Conservation (phyloP, 2,888 invertebrate genomes). For the Leptinotarsa juncta region DNA sequence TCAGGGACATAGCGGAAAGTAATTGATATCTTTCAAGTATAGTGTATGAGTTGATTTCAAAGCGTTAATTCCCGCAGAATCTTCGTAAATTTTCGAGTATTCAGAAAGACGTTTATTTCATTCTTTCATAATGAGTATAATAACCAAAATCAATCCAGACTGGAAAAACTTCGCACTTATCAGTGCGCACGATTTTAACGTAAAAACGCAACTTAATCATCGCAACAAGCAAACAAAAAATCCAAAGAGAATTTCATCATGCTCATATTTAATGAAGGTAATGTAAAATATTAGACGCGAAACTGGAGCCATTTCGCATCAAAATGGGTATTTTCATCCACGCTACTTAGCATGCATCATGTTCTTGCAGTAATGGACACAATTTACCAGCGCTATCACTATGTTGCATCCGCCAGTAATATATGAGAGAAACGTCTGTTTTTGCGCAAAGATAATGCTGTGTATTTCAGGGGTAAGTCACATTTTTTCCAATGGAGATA, state of each 20-base stretch:
- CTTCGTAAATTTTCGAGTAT: too few species aligned
- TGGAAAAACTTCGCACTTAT: too few species aligned
- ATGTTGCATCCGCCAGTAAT: slow-evolving; percentile 41
- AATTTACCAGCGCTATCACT: slow-evolving; percentile 46
- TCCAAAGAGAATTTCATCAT: slow-evolving; percentile 10
- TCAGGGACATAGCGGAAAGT: too few species aligned
- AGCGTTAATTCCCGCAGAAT: too few species aligned
- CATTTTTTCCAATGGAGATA: too few species aligned
- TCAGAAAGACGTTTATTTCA: too few species aligned
- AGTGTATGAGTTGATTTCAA: too few species aligned
- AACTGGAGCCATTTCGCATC: slow-evolving; percentile 18
- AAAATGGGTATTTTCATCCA: slow-evolving; percentile 26
- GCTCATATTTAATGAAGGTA: slow-evolving; percentile 21
- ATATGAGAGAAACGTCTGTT: slow-evolving; percentile 35
- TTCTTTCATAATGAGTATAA: too few species aligned
- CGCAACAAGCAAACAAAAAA: background rate
- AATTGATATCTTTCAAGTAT: too few species aligned
- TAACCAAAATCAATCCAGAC: too few species aligned
- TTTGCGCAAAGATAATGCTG: slow-evolving; percentile 34
- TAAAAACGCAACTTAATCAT: too few species aligned
- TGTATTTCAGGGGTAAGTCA: background rate
- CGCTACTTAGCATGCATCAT: slow-evolving; percentile 50
- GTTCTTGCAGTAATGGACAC: slow-evolving; percentile 43
- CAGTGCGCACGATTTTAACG: too few species aligned
- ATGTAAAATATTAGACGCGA: slow-evolving; percentile 22